phyloP scores from a whole-genome alignment of 2,888 invertebrate genomes.

The Pandemis heparana region DNA sequence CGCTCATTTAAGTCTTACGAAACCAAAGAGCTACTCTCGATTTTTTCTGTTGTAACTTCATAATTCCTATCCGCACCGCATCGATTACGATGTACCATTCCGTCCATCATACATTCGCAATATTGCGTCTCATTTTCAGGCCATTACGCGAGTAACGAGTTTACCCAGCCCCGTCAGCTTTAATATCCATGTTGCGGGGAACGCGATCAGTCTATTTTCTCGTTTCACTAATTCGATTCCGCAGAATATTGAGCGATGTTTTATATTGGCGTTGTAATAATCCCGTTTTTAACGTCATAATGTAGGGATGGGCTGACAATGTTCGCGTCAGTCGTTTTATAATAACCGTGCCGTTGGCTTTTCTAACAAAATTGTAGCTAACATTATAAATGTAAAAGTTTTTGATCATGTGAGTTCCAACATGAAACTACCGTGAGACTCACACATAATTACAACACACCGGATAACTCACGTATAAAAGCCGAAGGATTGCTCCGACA shows the following conservation, averaged over 20 bases:
- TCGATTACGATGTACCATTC: constrained; percentile 31
- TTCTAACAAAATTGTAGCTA: too few relatives aligned
- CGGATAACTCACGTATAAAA: too few relatives aligned
- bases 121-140: constrained; percentile 61
- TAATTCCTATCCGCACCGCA: background rate
- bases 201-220: constrained; percentile 41
- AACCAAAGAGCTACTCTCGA: too few relatives aligned
- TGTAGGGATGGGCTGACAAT: background rate
- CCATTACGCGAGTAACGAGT: constrained; percentile 58
- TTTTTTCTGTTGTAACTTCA: background rate
- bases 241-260: constrained; percentile 36
- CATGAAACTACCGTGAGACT: too few relatives aligned
- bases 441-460: too few relatives aligned
- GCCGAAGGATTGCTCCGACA: too few relatives aligned
- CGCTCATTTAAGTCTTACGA: too few relatives aligned
- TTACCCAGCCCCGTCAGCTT: constrained; percentile 45
- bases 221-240: constrained; percentile 38
- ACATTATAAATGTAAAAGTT: too few relatives aligned
- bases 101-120: constrained; percentile 34
- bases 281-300: background rate
- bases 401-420: too few relatives aligned
- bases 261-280: constrained; percentile 11
- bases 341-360: too few relatives aligned
- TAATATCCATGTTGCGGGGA: constrained; percentile 47
- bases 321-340: too few relatives aligned